Evolutionary conservation across 2,797 vertebrate species (phyloP), one percentile per base, ranked within the genome.

Genomic region (Anabas testudineus): DNA sequence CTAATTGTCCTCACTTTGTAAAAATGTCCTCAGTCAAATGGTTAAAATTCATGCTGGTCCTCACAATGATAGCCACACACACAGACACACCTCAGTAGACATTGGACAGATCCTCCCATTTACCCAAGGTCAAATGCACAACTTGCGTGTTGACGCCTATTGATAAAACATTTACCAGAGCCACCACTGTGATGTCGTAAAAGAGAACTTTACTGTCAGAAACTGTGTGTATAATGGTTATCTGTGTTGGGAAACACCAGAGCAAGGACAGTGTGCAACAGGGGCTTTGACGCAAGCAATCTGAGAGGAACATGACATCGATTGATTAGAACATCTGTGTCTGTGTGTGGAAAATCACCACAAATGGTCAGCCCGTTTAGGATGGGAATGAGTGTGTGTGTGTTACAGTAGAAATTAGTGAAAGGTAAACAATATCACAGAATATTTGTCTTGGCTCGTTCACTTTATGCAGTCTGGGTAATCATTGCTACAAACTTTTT

Each of bases 141-240:
- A 60, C 18, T 16, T 81, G 71, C 62, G n/a, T 52, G 61, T 89
- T 85, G 87, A 87, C 89, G 52, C 74, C 82, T 81, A 80, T 90
- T 92, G 80, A 92, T 91, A 67, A 93, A 93, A 92, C 91, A 93
- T 93, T 93, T 90, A 92, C 92, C 69, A 88, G 77, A 82, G 65
- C 55, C 45, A 58, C 30, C 58, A n/a, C 13, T 2, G 71, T 53
- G 57, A 43, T 56, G 82, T 81, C 47, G 34, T 88, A 86, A 90
- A 90, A 80, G 81, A 84, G 69, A 88, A 67, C 19, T 36, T 53
- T 45, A 53, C 70, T 78, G 82, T 84, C 63, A 62, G 14, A 45
- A 54, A 65, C 13, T 41, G 32, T 70, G 34, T 47, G 55, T 57
- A 7, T 10, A 65, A 54, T 14, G 16, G 76, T 85, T 88, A 91